Evolutionary conservation across 2,888 invertebrate species (phyloP), one percentile per base, ranked within the genome.

Genomic region (Bedellia somnulentella): DNA sequence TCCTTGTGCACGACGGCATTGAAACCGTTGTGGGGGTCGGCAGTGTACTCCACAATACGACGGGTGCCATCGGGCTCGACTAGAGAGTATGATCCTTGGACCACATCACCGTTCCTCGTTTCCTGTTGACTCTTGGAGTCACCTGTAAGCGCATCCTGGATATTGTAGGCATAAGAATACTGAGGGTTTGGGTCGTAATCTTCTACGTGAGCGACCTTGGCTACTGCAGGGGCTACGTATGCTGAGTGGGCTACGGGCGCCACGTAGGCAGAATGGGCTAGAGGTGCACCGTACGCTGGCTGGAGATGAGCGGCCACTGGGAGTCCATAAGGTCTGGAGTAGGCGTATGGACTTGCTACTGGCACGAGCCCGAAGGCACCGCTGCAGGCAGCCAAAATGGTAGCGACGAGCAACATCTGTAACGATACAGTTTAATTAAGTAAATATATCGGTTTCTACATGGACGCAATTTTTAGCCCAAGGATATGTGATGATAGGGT

Each of bases 141-240:
- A 40, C 73, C 75, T 64, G 84, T 84, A 14, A 84, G 46, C 29
- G 80, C 76, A 52, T 85, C 85, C 47, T 84, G 81, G 37, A 85
- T 82, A 42, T 83, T 83, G 49, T 85, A 85, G 22, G 83, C 82
- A 55, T 80, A 85, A 15, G 81, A 80, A 48, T 85, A 85, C 52
- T 83, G 82, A 5, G 84, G 84, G 46, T 80, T 78, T 2, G 81
- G 80, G 43, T 81, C 81, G 49, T 78, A 80, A 24, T 80, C 79
- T 11, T 78, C 78, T 5, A 79, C 77, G 0, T 73, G 64, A 2
- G 68, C 62, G 1, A 78, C 57, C 35, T 53, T 48, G 30, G 49
- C 46, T 2, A 52, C 47, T 8, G 39, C 39, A 2, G 43, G 42
- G 6, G 15, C 37, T 1, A 37, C 39, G 15, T 42, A 43, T 1